Percentiles rank a stretch among this genome's conserved stretches.
phyloP scores from a whole-genome alignment of 2,888 invertebrate genomes.

The Beris morrisii region DNA sequence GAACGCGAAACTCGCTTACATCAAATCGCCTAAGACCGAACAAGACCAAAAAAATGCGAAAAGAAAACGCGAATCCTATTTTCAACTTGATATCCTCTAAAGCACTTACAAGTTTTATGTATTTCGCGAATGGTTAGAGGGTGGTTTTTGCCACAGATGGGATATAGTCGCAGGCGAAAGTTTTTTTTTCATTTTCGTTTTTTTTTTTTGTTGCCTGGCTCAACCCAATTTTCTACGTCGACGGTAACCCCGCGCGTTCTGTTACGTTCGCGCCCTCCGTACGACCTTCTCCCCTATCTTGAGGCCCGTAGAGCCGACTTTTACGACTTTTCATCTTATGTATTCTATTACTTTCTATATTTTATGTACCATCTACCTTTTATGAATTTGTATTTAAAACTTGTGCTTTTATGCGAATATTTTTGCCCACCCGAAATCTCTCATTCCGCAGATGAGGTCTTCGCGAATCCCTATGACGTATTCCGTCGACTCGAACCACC shows the following conservation, averaged over 20 bases:
- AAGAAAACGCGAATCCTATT: slow-evolving; percentile 40
- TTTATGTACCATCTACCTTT: slow-evolving; percentile 40
- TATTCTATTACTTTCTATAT: slow-evolving; percentile 41
- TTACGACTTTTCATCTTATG: slow-evolving; percentile 36
- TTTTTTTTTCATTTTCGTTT: slow-evolving; percentile 8
- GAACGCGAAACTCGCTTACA: not conserved
- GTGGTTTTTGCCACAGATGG: slow-evolving; percentile 29
- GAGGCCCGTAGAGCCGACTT: slow-evolving; percentile 26
- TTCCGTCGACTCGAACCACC: not conserved
- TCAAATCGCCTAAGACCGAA: slow-evolving; percentile 32
- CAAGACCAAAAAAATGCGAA: slow-evolving; percentile 35
- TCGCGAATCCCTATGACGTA: slow-evolving; percentile 6
- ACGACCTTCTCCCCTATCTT: not conserved
- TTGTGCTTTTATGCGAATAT: slow-evolving; percentile 40
- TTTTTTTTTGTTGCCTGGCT: not conserved
- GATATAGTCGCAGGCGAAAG: slow-evolving; percentile 28
- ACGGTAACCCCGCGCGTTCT: not conserved
- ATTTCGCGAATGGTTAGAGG: slow-evolving; percentile 38
- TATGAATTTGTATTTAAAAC: slow-evolving; percentile 41
- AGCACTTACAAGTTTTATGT: slow-evolving; percentile 40
- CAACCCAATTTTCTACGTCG: slow-evolving; percentile 20
- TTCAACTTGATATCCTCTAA: slow-evolving; percentile 41
- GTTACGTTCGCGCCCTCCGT: not conserved
- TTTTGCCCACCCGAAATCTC: slow-evolving; percentile 26
- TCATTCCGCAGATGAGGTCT: slow-evolving; percentile 1